Evolutionary conservation across 2,888 invertebrate species (phyloP).

Genomic region (Halocaridina rubra): DNA sequence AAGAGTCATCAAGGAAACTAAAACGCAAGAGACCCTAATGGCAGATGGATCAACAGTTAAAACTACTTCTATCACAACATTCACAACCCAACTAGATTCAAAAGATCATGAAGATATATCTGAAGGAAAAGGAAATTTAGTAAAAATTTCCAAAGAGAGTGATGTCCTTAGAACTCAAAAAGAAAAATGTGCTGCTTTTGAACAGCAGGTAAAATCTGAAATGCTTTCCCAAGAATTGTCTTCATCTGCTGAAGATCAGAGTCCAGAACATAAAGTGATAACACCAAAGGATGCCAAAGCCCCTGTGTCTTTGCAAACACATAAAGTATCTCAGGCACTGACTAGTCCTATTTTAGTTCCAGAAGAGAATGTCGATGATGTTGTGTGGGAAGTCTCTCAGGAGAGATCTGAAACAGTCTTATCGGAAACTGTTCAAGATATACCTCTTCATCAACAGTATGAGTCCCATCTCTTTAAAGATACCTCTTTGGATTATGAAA

Average conservation of each 20-base stretch:
- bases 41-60: slow-evolving; percentile 60
- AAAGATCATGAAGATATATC: slow-evolving; percentile 20
- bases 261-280: slow-evolving; percentile 59
- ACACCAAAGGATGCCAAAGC: slow-evolving; percentile 49
- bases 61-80: slow-evolving; percentile 62
- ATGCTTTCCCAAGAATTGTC: slow-evolving; percentile 60
- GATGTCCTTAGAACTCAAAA: slow-evolving; percentile 35
- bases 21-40: slow-evolving; percentile 59
- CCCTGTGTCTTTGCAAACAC: slow-evolving; percentile 36
- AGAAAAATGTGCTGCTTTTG: slow-evolving; percentile 52
- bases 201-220: slow-evolving; percentile 58
- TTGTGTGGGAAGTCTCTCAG: slow-evolving; percentile 63
- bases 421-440: slow-evolving; percentile 59
- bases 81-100: slow-evolving; percentile 60
- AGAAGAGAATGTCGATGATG: slow-evolving; percentile 58
- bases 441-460: slow-evolving; percentile 25
- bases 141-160: neutral
- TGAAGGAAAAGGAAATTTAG: neutral
- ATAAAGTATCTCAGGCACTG: slow-evolving; percentile 11
- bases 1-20: slow-evolving; percentile 54
- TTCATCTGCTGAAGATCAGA: slow-evolving; percentile 56
- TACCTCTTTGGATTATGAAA: neutral
- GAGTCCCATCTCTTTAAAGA: slow-evolving; percentile 35
- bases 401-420: slow-evolving; percentile 56
- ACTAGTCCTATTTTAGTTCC: slow-evolving; percentile 57